Evolutionary conservation across 2,113 vertebrate species (phyloP), one percentile per base, ranked within the genome.

Genomic region (Pseudopodoces humilis): DNA sequence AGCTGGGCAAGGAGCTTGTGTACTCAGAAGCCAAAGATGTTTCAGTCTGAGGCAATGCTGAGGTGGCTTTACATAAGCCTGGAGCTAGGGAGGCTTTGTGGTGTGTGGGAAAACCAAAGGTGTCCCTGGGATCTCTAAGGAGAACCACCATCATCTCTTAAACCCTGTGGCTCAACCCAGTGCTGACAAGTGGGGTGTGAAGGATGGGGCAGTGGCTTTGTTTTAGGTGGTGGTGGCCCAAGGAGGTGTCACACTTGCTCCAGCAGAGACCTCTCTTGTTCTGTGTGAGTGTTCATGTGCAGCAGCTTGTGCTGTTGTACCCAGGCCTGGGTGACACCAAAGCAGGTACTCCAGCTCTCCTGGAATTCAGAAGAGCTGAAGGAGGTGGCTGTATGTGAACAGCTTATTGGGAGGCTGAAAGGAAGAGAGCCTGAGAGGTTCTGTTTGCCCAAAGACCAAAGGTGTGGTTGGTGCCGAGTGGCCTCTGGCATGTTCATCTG

Each of bases 211-310:
- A 7, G 19, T 44, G 56, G n/a, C 74, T 95, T 53, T 53, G 10
- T 12, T 86, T 41, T 18, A n/a, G 14, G 2, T 53, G 37, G 39
- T 43, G 43, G 30, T 71, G 11, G 23, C 19, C 35, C 25, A 3
- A 17, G 43, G 53, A 53, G 22, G 9, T 21, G 9, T 13, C 6
- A 2, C 10, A 10, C 1, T 0, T 10, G 24, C 8, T 44, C 18
- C 30, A 23, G 46, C 28, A 58, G 64, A 35, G 31, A 31, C 6
- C 10, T 67, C 28, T 50, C 35, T 31, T 64, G 41, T 15, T 47
- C 49, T 52, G 8, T 21, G 13, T 47, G 17, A 21, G 30, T 53
- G 22, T 18, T 82, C 2, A 1, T 2, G 15, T 1, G 4, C 15
- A 58, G 59, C 43, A 35, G 12, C 35, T 69, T 3, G 0, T 80